Evolutionary conservation across 2,888 invertebrate species (phyloP).

Genomic region (Clanis bilineata): DNA sequence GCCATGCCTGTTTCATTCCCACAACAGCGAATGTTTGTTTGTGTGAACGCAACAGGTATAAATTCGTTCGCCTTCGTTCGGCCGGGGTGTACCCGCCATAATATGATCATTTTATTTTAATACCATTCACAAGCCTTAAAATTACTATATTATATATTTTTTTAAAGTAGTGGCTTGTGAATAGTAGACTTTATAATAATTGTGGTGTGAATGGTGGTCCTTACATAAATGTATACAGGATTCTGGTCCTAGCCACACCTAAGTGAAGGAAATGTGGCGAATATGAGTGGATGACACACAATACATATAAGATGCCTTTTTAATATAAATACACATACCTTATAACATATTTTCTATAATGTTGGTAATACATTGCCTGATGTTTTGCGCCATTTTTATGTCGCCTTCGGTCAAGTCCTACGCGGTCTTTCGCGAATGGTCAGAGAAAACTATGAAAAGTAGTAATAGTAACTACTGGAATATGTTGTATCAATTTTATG

Average conservation of each 20-base stretch:
- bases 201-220: neutral
- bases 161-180: neutral
- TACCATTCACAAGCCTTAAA: neutral
- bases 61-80: no score
- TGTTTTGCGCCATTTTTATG: slow-evolving; percentile 28
- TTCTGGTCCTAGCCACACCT: slow-evolving; percentile 12
- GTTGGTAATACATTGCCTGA: slow-evolving; percentile 53
- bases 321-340: slow-evolving; percentile 49
- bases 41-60: no score
- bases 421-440: slow-evolving; percentile 28
- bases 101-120: neutral
- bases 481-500: no score
- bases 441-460: no score
- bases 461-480: no score
- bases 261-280: slow-evolving; percentile 20
- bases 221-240: neutral
- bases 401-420: slow-evolving; percentile 35
- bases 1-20: no score
- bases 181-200: neutral
- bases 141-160: no score
- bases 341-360: slow-evolving; percentile 32
- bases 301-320: slow-evolving; percentile 28
- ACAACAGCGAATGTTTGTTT: no score
- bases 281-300: slow-evolving; percentile 41
- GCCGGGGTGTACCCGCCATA: no score